Base-by-base conservation (phyloP, 2,888 invertebrate genomes). In the Chrysotoxum bicinctum region DNA sequence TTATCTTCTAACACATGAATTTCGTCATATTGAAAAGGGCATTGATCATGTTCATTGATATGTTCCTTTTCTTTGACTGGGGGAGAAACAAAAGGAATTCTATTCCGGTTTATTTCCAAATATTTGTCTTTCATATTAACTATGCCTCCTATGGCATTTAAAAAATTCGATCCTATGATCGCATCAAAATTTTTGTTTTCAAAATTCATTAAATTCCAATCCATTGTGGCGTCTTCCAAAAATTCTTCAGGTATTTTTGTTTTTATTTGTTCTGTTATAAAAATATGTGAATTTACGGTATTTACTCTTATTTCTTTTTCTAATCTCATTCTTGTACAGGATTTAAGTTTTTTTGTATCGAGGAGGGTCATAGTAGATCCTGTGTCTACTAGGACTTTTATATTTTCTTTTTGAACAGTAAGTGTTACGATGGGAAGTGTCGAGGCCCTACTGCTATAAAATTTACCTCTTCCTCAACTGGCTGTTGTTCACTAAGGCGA, bases 121-220 rank as follows among this genome's bases (percentile, higher is more conserved):
- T 48, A 48, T 37, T 48, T 48, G 1, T 48, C 19, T 10, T 48
- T 48, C 4, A 48, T 48, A 48, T 48, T 48, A 48, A 48, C 14
- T 19, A 45, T 45, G 9, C 45, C 35, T 12, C 45, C 45, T 45
- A 21, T 45, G 19, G 45, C 45, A 21, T 45, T 45, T 45, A 45
- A 45, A 16, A 50, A 50, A 50, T 23, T 50, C 14, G 21, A 14
- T 50, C 50, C 23, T 50, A 50, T 50, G 23, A 50, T 50, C 23
- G 50, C 50, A 9, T 52, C 26, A 26, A 26, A 52, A n/a, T 26
- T 26, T 54, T n/a, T 32, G 40, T 50, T 60, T 32, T 43, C 69
- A 10, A 68, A 19, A 40, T 70, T 50, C 37, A 56, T 56, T 8
- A 14, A 16, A 30, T 32, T 37, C 37, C 37, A 37, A 12, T 37